These are phyloP conservation scores for Taxidea taxus DNA, from an alignment of 2,113 vertebrate genomes.

Conservation along the genomic window DNA sequence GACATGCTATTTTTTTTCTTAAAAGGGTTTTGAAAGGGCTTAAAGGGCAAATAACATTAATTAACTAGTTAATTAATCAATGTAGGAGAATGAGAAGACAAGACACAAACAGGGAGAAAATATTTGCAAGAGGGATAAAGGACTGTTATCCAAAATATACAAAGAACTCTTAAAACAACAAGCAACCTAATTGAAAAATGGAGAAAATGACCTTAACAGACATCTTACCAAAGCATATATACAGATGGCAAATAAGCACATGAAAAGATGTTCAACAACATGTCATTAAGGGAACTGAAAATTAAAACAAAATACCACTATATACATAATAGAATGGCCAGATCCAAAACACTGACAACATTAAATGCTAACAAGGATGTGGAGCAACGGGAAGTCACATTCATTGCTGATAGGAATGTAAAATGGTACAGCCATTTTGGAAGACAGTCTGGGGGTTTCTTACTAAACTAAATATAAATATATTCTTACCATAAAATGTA, in stretches of 20 bases:
- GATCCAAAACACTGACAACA: not conserved
- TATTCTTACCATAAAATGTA: not conserved
- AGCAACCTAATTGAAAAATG: not conserved
- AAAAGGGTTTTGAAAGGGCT: not conserved
- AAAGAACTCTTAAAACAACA: not conserved
- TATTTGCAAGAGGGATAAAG: not conserved
- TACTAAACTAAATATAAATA: not conserved
- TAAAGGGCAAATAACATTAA: not conserved
- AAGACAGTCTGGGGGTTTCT: not conserved
- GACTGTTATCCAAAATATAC: not conserved
- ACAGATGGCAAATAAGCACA: not conserved
- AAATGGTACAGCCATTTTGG: not conserved
- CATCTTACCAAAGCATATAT: not conserved
- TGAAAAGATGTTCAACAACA: not conserved
- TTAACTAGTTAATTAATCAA: not conserved
- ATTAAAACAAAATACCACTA: not conserved
- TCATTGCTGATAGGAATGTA: not conserved
- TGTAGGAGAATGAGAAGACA: not conserved
- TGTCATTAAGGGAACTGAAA: not conserved
- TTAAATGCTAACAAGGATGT: not conserved
- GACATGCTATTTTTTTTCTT: not conserved
- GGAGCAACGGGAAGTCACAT: not conserved
- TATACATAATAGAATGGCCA: not conserved
- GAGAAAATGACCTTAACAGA: not conserved
- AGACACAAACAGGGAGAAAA: not conserved